Evolutionary conservation across 2,797 vertebrate species (phyloP).

Genomic region (Oreonectes daqikongensis): DNA sequence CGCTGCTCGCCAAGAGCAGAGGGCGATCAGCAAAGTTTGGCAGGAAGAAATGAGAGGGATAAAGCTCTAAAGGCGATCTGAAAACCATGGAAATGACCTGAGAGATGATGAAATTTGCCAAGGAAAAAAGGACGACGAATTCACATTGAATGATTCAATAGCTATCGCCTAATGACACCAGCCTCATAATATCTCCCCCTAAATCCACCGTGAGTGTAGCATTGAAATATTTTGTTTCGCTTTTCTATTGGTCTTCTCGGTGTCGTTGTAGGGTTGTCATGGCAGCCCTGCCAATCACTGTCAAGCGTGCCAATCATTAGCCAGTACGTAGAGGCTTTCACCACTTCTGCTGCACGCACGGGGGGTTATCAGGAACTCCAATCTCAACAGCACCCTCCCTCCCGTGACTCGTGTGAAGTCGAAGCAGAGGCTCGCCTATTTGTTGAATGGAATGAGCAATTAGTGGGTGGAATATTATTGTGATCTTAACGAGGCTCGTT

Average conservation of each 20-base stretch:
- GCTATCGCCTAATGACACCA: conserved; percentile 99
- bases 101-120: conserved; percentile 87
- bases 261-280: conserved; percentile 99
- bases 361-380: conserved; percentile 81
- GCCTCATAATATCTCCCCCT: conserved; percentile 99
- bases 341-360: conserved; percentile 86
- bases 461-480: conserved; percentile 92
- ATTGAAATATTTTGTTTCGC: conserved; percentile 99
- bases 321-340: conserved; percentile 98
- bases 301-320: conserved; percentile 99
- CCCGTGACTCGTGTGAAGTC: conserved; percentile 83
- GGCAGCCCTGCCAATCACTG: conserved; percentile 99
- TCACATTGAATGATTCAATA: conserved; percentile 97
- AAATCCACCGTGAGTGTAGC: conserved; percentile 99
- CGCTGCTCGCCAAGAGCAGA: conserved; percentile 92
- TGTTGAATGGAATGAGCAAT: conserved; percentile 94
- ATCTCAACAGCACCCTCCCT: conserved; percentile 83
- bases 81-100: conserved; percentile 99
- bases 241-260: conserved; percentile 99
- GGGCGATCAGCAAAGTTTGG: conserved; percentile 99
- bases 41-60: conserved; percentile 99
- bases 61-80: conserved; percentile 99
- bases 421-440: conserved; percentile 85
- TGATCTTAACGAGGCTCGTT: conserved; percentile 88
- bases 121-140: conserved; percentile 87